These are phyloP conservation scores for Daktulosphaira vitifoliae DNA, from an alignment of 1,140 invertebrate species.

Conservation along the genomic window DNA sequence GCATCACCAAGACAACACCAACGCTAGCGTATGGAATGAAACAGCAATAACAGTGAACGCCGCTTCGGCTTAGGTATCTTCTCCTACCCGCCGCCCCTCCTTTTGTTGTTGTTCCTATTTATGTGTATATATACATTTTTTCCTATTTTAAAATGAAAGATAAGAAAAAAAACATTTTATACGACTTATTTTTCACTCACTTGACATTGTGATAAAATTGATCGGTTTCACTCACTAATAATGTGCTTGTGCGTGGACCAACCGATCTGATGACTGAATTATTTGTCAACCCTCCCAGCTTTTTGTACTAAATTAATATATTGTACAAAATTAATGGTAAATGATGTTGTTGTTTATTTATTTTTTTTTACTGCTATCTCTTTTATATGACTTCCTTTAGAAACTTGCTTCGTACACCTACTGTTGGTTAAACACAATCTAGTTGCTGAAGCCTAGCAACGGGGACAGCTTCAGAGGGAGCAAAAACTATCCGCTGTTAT, in stretches of 20 bases:
- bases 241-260: no score
- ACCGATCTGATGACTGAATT: slow-evolving; percentile 19
- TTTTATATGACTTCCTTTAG: no score
- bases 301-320: slow-evolving; percentile 20
- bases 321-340: slow-evolving; percentile 11
- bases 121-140: not conserved
- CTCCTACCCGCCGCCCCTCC: not conserved
- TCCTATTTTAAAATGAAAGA: slow-evolving; percentile 13
- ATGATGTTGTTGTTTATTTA: no score
- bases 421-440: no score
- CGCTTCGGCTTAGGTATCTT: not conserved
- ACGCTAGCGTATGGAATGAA: not conserved
- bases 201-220: slow-evolving; percentile 13
- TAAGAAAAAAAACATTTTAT: slow-evolving; percentile 15
- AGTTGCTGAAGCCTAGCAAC: no score
- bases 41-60: not conserved
- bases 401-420: no score
- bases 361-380: no score
- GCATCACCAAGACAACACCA: not conserved
- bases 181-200: slow-evolving; percentile 19
- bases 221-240: not conserved
- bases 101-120: slow-evolving; percentile 24
- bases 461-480: no score
- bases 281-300: not conserved
- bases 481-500: no score